A percentile compares a stretch with the other conserved stretches of the same genome.
Conservation (phyloP, 2,113 vertebrate species). For the Riparia riparia region DNA sequence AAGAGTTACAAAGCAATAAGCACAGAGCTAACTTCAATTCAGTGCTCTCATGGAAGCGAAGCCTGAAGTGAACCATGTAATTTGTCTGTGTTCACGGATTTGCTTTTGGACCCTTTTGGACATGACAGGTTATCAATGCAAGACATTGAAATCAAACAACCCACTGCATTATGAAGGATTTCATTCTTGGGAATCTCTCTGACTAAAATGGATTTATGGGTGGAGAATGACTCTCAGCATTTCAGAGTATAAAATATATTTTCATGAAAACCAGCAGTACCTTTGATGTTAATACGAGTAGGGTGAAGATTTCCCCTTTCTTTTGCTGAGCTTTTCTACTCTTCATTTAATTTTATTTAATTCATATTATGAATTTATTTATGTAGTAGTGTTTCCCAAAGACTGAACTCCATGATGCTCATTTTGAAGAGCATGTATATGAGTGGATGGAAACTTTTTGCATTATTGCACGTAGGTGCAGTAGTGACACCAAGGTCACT, state of each 20-base stretch:
- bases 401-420: not conserved
- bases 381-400: not conserved
- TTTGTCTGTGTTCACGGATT: not conserved
- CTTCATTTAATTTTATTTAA: not conserved
- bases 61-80: not conserved
- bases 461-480: not conserved
- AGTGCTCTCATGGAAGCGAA: fast-evolving
- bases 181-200: not conserved
- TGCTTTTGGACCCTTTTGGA: not conserved
- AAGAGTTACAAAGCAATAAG: not conserved
- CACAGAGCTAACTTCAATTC: not conserved
- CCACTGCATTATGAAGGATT: not conserved
- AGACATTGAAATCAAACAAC: not conserved
- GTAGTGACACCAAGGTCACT: not conserved
- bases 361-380: not conserved
- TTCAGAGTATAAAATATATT: not conserved
- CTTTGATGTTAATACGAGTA: not conserved
- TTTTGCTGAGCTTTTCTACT: not conserved
- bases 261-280: not conserved
- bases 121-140: not conserved
- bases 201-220: not conserved
- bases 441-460: not conserved
- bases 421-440: not conserved
- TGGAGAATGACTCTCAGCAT: not conserved
- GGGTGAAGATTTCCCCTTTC: not conserved